A percentile compares a stretch with the other conserved stretches of the same genome.
Conservation (phyloP, 2,113 vertebrate genomes). For the Taxidea taxus region DNA sequence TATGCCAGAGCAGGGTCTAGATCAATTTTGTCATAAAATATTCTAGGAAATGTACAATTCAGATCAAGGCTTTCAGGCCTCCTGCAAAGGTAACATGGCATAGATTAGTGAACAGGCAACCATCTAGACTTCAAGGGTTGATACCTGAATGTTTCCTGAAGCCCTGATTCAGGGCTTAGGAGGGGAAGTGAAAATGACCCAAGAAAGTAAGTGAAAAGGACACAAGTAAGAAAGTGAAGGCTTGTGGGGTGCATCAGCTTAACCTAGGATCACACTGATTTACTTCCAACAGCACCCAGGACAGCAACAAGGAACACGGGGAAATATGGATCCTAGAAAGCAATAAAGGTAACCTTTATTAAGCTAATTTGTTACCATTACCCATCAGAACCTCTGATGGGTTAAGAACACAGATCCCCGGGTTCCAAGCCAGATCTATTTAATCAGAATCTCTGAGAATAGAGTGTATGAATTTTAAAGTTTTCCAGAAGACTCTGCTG, state of each 20-base stretch:
- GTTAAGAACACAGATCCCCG: background rate
- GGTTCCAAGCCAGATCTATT: background rate
- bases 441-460: background rate
- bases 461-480: background rate
- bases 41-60: background rate
- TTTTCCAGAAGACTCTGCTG: background rate
- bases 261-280: background rate
- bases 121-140: background rate
- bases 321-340: background rate
- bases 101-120: background rate
- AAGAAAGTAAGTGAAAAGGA: background rate
- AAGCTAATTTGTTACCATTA: background rate
- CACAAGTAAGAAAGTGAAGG: background rate
- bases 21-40: background rate
- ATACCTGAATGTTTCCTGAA: background rate
- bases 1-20: background rate
- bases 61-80: background rate
- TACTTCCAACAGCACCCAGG: background rate
- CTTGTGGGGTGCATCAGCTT: background rate
- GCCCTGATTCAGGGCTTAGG: background rate
- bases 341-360: background rate
- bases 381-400: background rate
- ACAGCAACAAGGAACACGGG: background rate
- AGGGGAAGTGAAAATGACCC: background rate
- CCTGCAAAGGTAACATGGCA: background rate